Conservation (phyloP, 2,888 invertebrate genomes). For the Paralinhomoeus sp. region DNA sequence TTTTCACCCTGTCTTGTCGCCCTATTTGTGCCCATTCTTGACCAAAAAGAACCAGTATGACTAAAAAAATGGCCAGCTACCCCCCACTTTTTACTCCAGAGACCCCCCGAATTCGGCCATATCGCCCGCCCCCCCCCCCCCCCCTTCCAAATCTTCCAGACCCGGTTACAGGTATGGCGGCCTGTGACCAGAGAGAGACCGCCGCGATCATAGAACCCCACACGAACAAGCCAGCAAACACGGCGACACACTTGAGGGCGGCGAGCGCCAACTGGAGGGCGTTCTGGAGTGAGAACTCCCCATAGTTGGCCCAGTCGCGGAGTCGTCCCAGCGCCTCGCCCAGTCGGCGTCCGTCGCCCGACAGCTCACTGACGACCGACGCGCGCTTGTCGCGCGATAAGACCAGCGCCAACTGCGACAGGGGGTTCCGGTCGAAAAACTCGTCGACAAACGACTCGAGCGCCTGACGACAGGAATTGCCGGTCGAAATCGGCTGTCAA, state of each 20-base stretch:
- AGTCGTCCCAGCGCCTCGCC: slow-evolving; percentile 28
- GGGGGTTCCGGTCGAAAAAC: slow-evolving; percentile 93
- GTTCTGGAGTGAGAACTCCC: slow-evolving; percentile 90
- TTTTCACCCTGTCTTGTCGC: too few species aligned
- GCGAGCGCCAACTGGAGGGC: slow-evolving; percentile 58
- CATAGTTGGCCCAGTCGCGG: slow-evolving; percentile 42
- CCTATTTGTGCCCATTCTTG: too few species aligned
- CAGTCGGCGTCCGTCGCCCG: slow-evolving; percentile 35
- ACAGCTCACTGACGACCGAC: slow-evolving; percentile 67
- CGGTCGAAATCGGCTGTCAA: background rate
- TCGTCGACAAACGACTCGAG: slow-evolving; percentile 79
- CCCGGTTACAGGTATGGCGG: too few species aligned
- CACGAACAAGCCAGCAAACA: too few species aligned
- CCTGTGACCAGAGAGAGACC: too few species aligned
- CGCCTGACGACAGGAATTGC: slow-evolving; percentile 26
- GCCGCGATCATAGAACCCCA: too few species aligned
- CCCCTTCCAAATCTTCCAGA: too few species aligned
- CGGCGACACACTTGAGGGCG: background rate
- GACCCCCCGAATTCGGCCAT: too few species aligned
- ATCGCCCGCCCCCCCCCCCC: too few species aligned
- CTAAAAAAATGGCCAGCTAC: too few species aligned
- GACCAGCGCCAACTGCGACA: slow-evolving; percentile 83
- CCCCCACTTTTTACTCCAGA: too few species aligned
- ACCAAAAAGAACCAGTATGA: too few species aligned
- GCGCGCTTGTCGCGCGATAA: slow-evolving; percentile 73